Percentiles rank a stretch among this genome's conserved stretches.
phyloP scores from a whole-genome alignment of 2,888 invertebrate genomes.

The Athetis lepigone region DNA sequence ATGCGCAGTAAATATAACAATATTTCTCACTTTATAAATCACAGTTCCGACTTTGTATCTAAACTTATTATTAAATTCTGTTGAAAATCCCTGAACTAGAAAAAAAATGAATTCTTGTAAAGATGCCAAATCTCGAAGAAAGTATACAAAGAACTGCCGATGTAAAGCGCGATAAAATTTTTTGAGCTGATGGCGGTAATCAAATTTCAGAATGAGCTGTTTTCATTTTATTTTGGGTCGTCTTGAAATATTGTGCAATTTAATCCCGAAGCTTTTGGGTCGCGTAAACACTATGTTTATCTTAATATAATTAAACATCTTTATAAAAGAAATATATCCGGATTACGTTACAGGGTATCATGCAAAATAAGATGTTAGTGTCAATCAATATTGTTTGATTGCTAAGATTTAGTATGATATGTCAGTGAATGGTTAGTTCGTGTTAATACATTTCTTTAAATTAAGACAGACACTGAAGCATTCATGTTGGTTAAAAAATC shows the following conservation, averaged over 20 bases:
- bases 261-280: slow-evolving; percentile 23
- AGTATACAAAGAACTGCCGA: slow-evolving; percentile 31
- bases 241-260: slow-evolving; percentile 55
- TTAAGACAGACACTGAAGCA: slow-evolving; percentile 65
- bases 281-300: slow-evolving; percentile 28
- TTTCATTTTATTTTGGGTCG: slow-evolving; percentile 46
- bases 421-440: slow-evolving; percentile 32
- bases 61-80: slow-evolving; percentile 28
- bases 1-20: background rate
- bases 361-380: slow-evolving; percentile 18
- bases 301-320: slow-evolving; percentile 10
- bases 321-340: slow-evolving; percentile 4
- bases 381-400: slow-evolving; percentile 19
- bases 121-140: slow-evolving; percentile 49
- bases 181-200: slow-evolving; percentile 36
- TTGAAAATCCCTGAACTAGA: slow-evolving; percentile 30
- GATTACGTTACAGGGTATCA: slow-evolving; percentile 15
- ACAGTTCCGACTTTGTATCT: slow-evolving; percentile 11
- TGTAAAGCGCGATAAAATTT: slow-evolving; percentile 36
- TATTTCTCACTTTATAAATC: slow-evolving; percentile 23
- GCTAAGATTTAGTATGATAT: slow-evolving; percentile 14
- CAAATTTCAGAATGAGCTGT: slow-evolving; percentile 44
- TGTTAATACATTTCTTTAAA: slow-evolving; percentile 64
- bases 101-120: slow-evolving; percentile 49
- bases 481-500: slow-evolving; percentile 77